Base-by-base conservation (phyloP, 2,888 invertebrate species). In the Bedellia somnulentella region DNA sequence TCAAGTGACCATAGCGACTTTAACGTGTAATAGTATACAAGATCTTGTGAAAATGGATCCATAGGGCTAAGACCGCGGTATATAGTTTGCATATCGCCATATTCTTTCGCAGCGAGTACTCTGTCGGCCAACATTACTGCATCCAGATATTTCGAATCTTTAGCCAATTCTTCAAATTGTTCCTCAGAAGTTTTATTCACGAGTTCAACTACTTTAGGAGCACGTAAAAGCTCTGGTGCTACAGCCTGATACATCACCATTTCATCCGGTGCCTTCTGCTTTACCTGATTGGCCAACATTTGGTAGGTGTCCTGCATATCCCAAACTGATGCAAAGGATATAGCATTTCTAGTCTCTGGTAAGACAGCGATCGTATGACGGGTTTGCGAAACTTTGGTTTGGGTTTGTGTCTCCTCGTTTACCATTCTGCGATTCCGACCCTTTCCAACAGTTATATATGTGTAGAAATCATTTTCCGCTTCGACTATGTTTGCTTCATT, bases 231-330 rank as follows among this genome's bases (percentile, higher is more conserved):
- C 24, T 43, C 40, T 0, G 59, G 50, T 6, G 57, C 57, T 8
- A 63, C 63, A 5, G 66, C 55, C 41, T 67, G 67, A 36, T 70
- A 70, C 45, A 75, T 38, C 5, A 78, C 71, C 58, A 78, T 66
- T 36, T 71, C 67, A 24, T 77, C 79, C 6, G 64, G 58, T 26
- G 59, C 53, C 34, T 58, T 57, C n/a, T 44, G 43, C 2, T 43
- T 39, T 24, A 40, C 44, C 3, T 49, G 39, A 35, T 47, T 45
- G n/a, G 67, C 64, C 16, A 80, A 44, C 27, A 59, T 60, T 4
- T 68, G 64, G 41, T 82, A 86, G 0, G 84, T 85, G 46, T 89
- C 89, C 43, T 82, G 81, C 82, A 89, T 87, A 42, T 89, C 86
- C 80, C 87, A 90, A 46, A 83, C 75, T 1, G 87, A 87, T 0